Percentiles rank a stretch among this genome's conserved stretches.
Conservation (phyloP, 2,888 invertebrate genomes). For the Meloe dianella region DNA sequence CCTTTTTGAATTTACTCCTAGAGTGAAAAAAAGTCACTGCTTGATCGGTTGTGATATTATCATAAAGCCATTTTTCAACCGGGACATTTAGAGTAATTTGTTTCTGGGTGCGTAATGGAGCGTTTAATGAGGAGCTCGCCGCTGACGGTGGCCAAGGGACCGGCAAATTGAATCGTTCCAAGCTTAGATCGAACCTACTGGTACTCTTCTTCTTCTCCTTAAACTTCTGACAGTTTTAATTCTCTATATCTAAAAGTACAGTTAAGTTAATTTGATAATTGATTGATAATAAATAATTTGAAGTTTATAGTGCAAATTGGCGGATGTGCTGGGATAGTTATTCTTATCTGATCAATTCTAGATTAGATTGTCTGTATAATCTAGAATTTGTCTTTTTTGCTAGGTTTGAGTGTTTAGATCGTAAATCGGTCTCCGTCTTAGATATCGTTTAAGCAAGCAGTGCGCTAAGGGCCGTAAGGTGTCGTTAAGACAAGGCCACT, state of each 20-base stretch:
- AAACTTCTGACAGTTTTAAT: neutral
- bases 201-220: neutral
- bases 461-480: constrained; percentile 53
- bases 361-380: neutral
- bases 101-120: constrained; percentile 61
- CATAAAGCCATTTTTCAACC: constrained; percentile 55
- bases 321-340: neutral
- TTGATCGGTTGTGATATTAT: constrained; percentile 46
- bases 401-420: constrained; percentile 13
- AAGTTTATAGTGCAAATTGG: neutral
- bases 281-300: neutral
- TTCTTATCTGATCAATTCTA: neutral
- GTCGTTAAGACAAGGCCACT: constrained; percentile 58
- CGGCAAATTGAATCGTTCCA: constrained; percentile 60
- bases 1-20: neutral
- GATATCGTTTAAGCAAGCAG: constrained; percentile 33
- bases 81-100: constrained; percentile 59
- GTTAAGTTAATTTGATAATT: neutral
- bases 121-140: constrained; percentile 61
- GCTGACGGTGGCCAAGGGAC: constrained; percentile 59
- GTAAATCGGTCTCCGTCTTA: constrained; percentile 31
- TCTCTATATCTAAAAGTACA: too few species aligned
- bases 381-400: constrained; percentile 6
- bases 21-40: neutral
- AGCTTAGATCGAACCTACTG: constrained; percentile 46